Evolutionary conservation across 2,113 vertebrate genomes (phyloP), one percentile per base, ranked within the genome.

Genomic region (Acrocephalus kingi): DNA sequence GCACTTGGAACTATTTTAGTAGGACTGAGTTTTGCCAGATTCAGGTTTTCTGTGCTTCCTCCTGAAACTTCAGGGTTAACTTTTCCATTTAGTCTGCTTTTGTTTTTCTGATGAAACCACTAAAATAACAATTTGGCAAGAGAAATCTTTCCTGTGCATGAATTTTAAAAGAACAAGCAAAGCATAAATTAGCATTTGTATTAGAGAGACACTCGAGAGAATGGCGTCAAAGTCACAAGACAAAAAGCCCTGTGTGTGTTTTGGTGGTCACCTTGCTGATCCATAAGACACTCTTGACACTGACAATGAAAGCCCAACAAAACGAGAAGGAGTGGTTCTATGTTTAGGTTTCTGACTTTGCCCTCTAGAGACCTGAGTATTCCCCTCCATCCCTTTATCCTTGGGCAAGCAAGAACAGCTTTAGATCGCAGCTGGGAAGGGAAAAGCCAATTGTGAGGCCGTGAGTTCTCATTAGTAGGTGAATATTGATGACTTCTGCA

Each of bases 191-290:
- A 77, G 35, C 78, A 83, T 71, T 80, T 90, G 33, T 55, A 28
- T 69, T 33, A 31, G 39, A 45, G 41, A 89, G 46, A 39, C 27
- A 28, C 79, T 91, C 23, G 2, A 62, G 58, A 89, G 45, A 76
- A 64, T 56, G 58, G 35, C 0, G 1, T 80, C 51, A 51, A 83
- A 90, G 86, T 80, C 83, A 67, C 39, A 51, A 46, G 83, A 87
- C 30, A 86, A 91, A 93, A 92, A 82, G 72, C 71, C 51, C 19
- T 66, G 55, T 71, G 46, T 92, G 73, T 63, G 75, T 51, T 82
- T 62, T 63, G 80, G 46, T 89, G 41, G 75, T 91, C 87, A 94
- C 95, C 94, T 95, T 93, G 94, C 59, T 77, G 82, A 80, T 74
- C 74, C 37, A 31, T 52, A 28, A 41, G 45, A 61, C 9, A 24